Base-by-base conservation (phyloP, 2,888 invertebrate genomes). In the Andrena chrysosceles region DNA sequence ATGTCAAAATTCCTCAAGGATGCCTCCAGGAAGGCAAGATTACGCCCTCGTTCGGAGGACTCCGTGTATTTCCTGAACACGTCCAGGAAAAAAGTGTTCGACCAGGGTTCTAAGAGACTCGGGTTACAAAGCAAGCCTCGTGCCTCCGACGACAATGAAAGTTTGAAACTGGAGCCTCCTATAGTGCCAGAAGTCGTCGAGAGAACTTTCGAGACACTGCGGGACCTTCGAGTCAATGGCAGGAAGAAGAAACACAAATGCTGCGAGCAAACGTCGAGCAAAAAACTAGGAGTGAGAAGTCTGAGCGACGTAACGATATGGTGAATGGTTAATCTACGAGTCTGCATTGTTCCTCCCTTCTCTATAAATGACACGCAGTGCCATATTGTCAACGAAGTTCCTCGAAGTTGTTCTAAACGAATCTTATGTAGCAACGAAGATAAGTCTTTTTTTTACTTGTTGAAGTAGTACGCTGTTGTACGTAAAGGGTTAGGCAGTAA, bases 151-250 rank as follows among this genome's bases (percentile, higher is more conserved):
- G 85, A 86, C 6, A 76, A 81, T 56, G 77, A 87, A 6, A 86
- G 77, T 93, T 93, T 95, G 93, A 95, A 95, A 94, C 94, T 95
- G 92, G 95, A 95, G 92, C 95, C 95, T 91, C 95, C 96, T 70
- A 91, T 93, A 90, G 93, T 94, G 77, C 95, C 96, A 49, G 95
- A 95, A 93, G 94, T 95, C 81, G 94, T 95, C n/a, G 95, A 95
- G 91, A 95, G 94, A 77, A 94, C 94, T 81, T 95, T 95, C 91
- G 95, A 95, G 91, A 94, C 94, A 72, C 94, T 96, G 89, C 93
- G 33, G 7, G 84, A 89, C 29, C 69, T 84, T 49, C 77, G 74
- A 5, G 23, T 6, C 26, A 63, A 79, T 1, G 8, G 62, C 5
- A 64, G 20, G 59, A 71, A 64, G 48, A 77, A 72, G 42, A 74